These are phyloP conservation scores for Nicator chloris DNA, from an alignment of 2,113 vertebrate genomes.

Conservation along the genomic window DNA sequence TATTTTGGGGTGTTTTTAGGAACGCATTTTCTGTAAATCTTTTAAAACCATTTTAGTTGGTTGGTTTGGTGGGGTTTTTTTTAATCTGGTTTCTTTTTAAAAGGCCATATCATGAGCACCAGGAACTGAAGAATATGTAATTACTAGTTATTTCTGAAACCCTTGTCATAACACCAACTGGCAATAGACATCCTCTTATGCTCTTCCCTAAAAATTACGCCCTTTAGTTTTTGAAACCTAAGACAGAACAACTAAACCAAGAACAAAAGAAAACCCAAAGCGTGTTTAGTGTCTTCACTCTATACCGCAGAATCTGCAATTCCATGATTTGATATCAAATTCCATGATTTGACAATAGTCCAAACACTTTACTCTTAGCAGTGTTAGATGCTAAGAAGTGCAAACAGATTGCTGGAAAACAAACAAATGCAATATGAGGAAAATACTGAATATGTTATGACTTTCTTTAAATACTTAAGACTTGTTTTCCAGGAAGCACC, in stretches of 20 bases:
- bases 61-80: background rate
- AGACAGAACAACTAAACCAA: background rate
- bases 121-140: background rate
- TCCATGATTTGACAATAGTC: background rate
- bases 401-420: conserved; percentile 42
- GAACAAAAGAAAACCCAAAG: background rate
- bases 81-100: background rate
- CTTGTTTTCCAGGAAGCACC: conserved; percentile 88
- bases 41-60: background rate
- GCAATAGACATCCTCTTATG: background rate
- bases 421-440: conserved; percentile 38
- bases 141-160: background rate
- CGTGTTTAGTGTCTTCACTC: background rate
- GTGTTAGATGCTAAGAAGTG: background rate
- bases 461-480: conserved; percentile 67
- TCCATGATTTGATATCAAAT: background rate
- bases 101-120: background rate
- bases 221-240: background rate
- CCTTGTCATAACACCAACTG: background rate
- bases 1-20: background rate
- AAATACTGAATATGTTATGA: conserved; percentile 26
- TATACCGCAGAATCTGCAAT: background rate
- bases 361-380: conserved; percentile 12
- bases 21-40: background rate
- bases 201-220: background rate